A percentile compares a stretch with the other conserved stretches of the same genome.
These are phyloP conservation scores for Fringilla coelebs DNA, from an alignment of 2,797 vertebrate genomes.

Conservation along the genomic window DNA sequence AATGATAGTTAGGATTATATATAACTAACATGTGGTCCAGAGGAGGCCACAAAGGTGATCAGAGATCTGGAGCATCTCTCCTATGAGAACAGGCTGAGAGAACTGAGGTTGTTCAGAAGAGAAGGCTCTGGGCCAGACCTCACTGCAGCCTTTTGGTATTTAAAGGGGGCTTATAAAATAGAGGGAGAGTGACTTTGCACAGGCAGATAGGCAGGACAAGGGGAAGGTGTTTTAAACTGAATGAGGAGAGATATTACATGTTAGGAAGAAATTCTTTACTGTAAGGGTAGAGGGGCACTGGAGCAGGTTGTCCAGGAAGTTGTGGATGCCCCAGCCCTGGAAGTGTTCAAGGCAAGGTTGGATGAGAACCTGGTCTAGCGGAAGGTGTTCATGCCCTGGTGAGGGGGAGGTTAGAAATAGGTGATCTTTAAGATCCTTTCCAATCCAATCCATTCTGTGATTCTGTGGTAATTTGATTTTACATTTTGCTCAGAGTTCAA, in stretches of 20 bases:
- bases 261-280: not conserved
- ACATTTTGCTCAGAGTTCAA: not conserved
- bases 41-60: not conserved
- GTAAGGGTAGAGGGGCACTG: not conserved
- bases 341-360: not conserved
- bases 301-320: not conserved
- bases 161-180: not conserved
- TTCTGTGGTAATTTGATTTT: not conserved
- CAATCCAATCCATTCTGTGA: not conserved
- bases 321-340: not conserved
- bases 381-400: not conserved
- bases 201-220: not conserved
- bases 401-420: accelerated
- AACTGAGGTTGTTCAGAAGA: not conserved
- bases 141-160: not conserved
- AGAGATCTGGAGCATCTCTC: not conserved
- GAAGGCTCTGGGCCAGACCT: not conserved
- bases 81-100: not conserved
- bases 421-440: not conserved
- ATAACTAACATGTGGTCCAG: not conserved
- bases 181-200: not conserved
- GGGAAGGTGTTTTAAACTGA: not conserved
- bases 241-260: not conserved
- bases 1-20: not conserved
- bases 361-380: not conserved